Conservation (phyloP, 2,797 vertebrate species). For the Siniperca scherzeri region DNA sequence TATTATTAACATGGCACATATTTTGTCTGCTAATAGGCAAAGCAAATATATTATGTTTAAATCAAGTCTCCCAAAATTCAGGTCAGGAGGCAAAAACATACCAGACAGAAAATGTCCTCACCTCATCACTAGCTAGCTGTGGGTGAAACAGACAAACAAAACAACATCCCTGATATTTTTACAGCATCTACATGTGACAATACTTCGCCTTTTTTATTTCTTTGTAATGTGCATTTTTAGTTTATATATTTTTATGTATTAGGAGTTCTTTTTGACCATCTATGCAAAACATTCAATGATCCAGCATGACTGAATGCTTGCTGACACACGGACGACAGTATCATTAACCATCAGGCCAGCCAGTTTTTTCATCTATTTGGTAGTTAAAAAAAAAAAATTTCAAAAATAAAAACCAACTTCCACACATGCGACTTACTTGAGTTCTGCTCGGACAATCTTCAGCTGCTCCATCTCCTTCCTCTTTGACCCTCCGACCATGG, state of each 20-base stretch:
- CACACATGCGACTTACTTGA: conserved; percentile 88
- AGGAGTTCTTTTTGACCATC: not conserved
- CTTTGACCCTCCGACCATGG: conserved; percentile 89
- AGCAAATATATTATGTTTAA: conserved; percentile 1
- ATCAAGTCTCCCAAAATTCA: not conserved
- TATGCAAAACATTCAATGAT: not conserved
- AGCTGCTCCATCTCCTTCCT: conserved; percentile 96
- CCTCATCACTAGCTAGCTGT: not conserved
- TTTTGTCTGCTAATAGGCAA: not conserved
- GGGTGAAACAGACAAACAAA: not conserved
- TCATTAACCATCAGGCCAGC: not conserved
- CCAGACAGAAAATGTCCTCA: not conserved
- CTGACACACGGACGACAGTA: not conserved
- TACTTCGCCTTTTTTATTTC: not conserved
- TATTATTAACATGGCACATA: not conserved
- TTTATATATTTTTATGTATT: not conserved
- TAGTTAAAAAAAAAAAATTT: not conserved
- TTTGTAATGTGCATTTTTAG: not conserved
- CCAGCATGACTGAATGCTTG: not conserved
- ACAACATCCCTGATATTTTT: not conserved
- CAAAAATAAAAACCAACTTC: not conserved
- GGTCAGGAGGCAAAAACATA: not conserved
- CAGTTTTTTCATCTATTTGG: not conserved
- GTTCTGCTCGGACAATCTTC: conserved; percentile 92
- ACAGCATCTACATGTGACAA: not conserved